phyloP scores from a whole-genome alignment of 2,113 vertebrate species.

The Tautogolabrus adspersus region DNA sequence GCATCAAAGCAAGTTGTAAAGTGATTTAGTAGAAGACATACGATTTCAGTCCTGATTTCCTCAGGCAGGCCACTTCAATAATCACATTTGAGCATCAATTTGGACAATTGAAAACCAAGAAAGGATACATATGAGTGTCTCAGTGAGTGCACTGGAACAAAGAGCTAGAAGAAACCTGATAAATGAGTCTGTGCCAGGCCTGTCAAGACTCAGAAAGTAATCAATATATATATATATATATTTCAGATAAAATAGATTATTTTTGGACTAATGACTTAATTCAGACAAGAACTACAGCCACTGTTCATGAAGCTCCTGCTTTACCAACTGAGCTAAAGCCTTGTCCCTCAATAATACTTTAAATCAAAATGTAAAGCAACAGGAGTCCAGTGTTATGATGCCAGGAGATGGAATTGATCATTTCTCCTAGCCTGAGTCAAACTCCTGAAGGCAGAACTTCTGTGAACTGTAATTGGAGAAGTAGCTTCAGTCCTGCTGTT shows the following conservation, averaged over 20 bases:
- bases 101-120: neutral
- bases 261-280: too few relatives aligned
- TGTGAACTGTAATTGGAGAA: constrained; percentile 33
- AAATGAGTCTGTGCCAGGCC: too few relatives aligned
- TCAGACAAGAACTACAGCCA: too few relatives aligned
- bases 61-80: neutral
- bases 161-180: neutral
- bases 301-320: too few relatives aligned
- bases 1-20: neutral
- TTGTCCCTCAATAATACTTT: too few relatives aligned
- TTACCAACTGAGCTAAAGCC: too few relatives aligned
- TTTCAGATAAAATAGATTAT: too few relatives aligned
- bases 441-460: neutral
- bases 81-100: neutral
- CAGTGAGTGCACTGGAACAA: neutral
- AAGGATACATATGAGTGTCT: neutral
- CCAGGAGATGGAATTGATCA: neutral
- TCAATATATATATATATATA: too few relatives aligned
- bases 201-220: too few relatives aligned
- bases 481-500: constrained; percentile 18
- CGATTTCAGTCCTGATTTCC: neutral
- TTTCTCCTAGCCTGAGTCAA: neutral
- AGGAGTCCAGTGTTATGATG: neutral
- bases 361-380: neutral
- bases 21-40: neutral